Evolutionary conservation across 2,113 vertebrate genomes (phyloP).

Genomic region (Boulengerochromis microlepis): DNA sequence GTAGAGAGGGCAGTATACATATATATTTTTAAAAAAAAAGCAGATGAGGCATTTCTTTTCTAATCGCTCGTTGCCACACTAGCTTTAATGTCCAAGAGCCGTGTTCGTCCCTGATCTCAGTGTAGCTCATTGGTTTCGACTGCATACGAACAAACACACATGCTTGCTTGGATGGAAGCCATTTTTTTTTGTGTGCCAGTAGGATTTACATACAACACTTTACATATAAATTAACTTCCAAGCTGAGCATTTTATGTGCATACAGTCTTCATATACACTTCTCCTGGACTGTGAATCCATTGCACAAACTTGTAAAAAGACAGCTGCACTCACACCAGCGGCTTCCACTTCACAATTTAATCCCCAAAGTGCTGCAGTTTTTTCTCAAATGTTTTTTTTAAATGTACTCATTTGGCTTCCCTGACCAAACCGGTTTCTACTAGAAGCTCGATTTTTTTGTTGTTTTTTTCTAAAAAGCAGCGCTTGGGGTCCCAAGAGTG

Average conservation of each 20-base stretch:
- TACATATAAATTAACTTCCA: slow-evolving; percentile 12
- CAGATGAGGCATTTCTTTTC: slow-evolving; percentile 42
- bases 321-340: slow-evolving; percentile 23
- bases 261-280: slow-evolving; percentile 28
- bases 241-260: neutral
- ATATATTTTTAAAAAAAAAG: neutral
- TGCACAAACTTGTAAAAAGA: slow-evolving; percentile 48
- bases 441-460: neutral
- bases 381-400: neutral
- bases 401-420: neutral
- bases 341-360: slow-evolving; percentile 7
- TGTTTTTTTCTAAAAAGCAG: neutral
- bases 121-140: slow-evolving; percentile 30
- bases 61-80: slow-evolving; percentile 16
- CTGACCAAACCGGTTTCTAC: neutral
- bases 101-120: slow-evolving; percentile 61
- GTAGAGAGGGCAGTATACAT: neutral
- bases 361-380: neutral
- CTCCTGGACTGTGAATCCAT: slow-evolving; percentile 25
- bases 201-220: slow-evolving; percentile 20
- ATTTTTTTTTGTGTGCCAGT: neutral
- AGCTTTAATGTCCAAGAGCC: slow-evolving; percentile 30
- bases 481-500: slow-evolving; percentile 31
- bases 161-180: slow-evolving; percentile 7
- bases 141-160: neutral